phyloP scores from a whole-genome alignment of 2,797 vertebrate species.

The Xenopus petersii region DNA sequence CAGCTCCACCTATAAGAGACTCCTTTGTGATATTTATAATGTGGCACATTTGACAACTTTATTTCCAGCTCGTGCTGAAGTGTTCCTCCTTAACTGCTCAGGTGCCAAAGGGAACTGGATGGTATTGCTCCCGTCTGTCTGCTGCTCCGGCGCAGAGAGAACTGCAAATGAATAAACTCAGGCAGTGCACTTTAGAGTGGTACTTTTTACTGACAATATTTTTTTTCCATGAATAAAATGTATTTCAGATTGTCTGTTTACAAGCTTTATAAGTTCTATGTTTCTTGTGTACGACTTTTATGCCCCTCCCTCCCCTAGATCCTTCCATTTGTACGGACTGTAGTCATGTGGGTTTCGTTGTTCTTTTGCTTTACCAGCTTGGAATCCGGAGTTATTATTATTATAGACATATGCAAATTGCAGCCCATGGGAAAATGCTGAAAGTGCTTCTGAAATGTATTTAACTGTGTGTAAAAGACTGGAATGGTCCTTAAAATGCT shows the following conservation, averaged over 20 bases:
- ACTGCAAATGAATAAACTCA: slow-evolving; percentile 75
- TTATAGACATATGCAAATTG: slow-evolving; percentile 68
- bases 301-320: slow-evolving; percentile 55
- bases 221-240: slow-evolving; percentile 80
- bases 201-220: slow-evolving; percentile 87
- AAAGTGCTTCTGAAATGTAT: slow-evolving; percentile 18
- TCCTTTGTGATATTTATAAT: slow-evolving; percentile 55
- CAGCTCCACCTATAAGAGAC: slow-evolving; percentile 60
- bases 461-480: slow-evolving; percentile 54
- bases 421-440: slow-evolving; percentile 52
- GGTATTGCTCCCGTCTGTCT: not conserved
- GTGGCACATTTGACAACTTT: slow-evolving; percentile 65
- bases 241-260: slow-evolving; percentile 79
- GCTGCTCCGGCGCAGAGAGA: not conserved
- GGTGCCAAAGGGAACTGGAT: not conserved
- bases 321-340: slow-evolving; percentile 69
- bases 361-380: slow-evolving; percentile 60
- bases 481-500: slow-evolving; percentile 66
- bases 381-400: slow-evolving; percentile 53
- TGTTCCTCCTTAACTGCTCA: slow-evolving; percentile 65
- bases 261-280: slow-evolving; percentile 77
- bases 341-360: slow-evolving; percentile 51
- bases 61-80: slow-evolving; percentile 71
- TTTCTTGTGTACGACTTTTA: slow-evolving; percentile 61
- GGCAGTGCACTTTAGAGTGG: slow-evolving; percentile 76